Evolutionary conservation across 2,113 vertebrate genomes (phyloP), one percentile per base, ranked within the genome.

Genomic region (Enhydra lutris): DNA sequence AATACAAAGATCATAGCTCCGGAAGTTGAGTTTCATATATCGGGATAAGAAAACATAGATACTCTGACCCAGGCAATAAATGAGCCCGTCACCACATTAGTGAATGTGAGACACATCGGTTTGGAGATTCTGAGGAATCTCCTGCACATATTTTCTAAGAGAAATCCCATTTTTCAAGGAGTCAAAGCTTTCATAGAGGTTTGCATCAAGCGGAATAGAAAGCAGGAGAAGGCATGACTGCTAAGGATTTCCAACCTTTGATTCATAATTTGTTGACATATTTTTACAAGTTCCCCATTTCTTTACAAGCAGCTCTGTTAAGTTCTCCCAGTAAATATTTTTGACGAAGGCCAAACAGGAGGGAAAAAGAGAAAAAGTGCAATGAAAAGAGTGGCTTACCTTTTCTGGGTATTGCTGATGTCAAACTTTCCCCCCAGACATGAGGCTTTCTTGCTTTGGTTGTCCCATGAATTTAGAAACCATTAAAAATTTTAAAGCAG

Each of bases 321-420:
- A 1, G 63, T 86, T 55, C 50, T 47, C 89, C 82, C 42, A 76
- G 87, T 69, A 97, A 92, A 83, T 45, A 73, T 24, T 96, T 73
- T 95, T 97, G 92, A 94, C 73, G 29, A 96, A 97, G 26, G 67
- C 29, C 82, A 86, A 84, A 94, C 6, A 93, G 36, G 39, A 97
- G 96, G n/a, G 26, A 42, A 67, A 69, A 65, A 65, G 36, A 97
- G 97, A 81, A 89, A 95, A 69, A 39, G 7, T 1, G 0, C 15
- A 89, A n/a, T 92, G 96, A 84, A 87, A 96, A 82, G 42, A 42
- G 34, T 50, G 91, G 34, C 99, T 99, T 99, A 99, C 99, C 99
- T 98, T 98, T 92, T 10, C 10, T 96, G 13, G 11, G 21, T 97
- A 92, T 52, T 36, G 96, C 86, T 47, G 93, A 47, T 12, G 87